Evolutionary conservation across 2,797 vertebrate species (phyloP).

Genomic region (Hafferia zeledoni): DNA sequence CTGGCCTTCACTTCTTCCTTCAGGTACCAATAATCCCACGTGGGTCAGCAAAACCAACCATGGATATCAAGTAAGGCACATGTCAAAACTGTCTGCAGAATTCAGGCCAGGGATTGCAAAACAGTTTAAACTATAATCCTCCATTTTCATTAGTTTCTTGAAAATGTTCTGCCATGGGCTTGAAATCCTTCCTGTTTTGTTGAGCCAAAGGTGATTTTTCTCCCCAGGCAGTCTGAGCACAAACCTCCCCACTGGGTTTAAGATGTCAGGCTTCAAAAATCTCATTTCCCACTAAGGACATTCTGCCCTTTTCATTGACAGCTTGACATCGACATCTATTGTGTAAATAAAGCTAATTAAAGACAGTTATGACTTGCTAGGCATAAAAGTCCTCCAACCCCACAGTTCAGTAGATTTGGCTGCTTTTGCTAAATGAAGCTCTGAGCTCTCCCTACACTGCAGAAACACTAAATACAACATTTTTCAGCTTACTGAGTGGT

Average conservation of each 20-base stretch:
- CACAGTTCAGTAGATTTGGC: background rate
- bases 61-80: background rate
- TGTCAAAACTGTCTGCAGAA: constrained; percentile 20
- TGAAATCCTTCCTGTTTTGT: background rate
- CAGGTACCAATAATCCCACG: background rate
- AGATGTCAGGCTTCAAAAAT: constrained; percentile 4
- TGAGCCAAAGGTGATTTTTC: constrained; percentile 51
- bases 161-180: constrained; percentile 23
- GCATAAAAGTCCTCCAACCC: background rate
- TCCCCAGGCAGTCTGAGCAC: background rate
- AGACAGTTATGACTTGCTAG: background rate
- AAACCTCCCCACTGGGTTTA: background rate
- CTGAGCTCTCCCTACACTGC: background rate
- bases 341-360: background rate
- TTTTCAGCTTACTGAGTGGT: background rate
- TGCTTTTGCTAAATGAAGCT: background rate
- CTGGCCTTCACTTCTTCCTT: background rate
- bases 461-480: background rate
- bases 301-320: background rate
- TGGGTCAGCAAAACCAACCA: background rate
- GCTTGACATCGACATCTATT: background rate
- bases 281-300: background rate
- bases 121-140: constrained; percentile 27
- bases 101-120: constrained; percentile 10
- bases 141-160: constrained; percentile 26